Evolutionary conservation across 1,140 invertebrate genomes (phyloP).

Genomic region (Diabrotica undecimpunctata): DNA sequence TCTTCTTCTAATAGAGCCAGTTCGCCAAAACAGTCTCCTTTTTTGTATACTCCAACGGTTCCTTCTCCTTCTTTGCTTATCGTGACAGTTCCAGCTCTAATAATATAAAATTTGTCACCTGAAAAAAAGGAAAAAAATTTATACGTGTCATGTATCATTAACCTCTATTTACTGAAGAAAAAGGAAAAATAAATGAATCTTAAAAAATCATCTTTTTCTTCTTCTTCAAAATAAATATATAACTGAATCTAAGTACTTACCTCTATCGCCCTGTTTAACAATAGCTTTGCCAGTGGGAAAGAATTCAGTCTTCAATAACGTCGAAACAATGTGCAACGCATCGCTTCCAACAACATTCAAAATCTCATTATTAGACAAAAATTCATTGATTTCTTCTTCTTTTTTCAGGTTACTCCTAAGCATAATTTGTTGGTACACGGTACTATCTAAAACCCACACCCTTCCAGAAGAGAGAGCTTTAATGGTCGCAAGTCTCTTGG

Average conservation of each 20-base stretch:
- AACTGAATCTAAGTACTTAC: not conserved
- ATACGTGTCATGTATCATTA: not conserved
- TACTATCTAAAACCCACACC: slow-evolving; percentile 83
- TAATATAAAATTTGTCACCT: slow-evolving; percentile 96
- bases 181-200: no score
- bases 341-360: slow-evolving; percentile 76
- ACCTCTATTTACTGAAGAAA: not conserved
- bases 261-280: slow-evolving; percentile 83
- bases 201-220: no score
- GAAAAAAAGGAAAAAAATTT: slow-evolving; percentile 10
- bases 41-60: slow-evolving; percentile 60
- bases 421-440: slow-evolving; percentile 86
- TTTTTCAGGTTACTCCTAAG: slow-evolving; percentile 74
- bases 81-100: slow-evolving; percentile 83
- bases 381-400: slow-evolving; percentile 77
- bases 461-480: slow-evolving; percentile 52
- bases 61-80: slow-evolving; percentile 63
- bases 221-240: no score
- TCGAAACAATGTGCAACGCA: slow-evolving; percentile 81
- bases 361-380: slow-evolving; percentile 80
- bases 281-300: slow-evolving; percentile 82
- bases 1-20: slow-evolving; percentile 78
- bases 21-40: slow-evolving; percentile 77
- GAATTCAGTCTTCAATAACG: slow-evolving; percentile 83
- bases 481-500: slow-evolving; percentile 34